Conservation (phyloP, 2,888 invertebrate genomes). For the Dryadula phaetusa region DNA sequence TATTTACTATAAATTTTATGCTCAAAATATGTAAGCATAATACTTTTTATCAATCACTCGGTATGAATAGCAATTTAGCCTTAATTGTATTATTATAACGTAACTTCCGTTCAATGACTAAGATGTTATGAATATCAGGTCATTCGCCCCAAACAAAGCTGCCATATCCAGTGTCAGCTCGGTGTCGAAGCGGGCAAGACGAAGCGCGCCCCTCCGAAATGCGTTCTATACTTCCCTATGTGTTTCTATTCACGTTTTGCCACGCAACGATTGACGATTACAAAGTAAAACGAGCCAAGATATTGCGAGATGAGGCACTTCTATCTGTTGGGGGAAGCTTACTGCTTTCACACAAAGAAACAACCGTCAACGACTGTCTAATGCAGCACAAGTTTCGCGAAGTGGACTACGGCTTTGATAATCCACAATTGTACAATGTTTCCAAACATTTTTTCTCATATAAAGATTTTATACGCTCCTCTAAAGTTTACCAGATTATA, state of each 20-base stretch:
- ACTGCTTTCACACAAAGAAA: constrained; percentile 76
- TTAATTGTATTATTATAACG: background rate
- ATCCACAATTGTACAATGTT: constrained; percentile 85
- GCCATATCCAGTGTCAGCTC: constrained; percentile 39
- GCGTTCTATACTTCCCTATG: constrained; percentile 43
- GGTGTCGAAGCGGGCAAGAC: constrained; percentile 36
- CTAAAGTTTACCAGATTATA: constrained; percentile 87
- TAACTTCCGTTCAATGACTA: constrained; percentile 7
- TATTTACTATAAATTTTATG: background rate
- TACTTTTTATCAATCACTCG: background rate
- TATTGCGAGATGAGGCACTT: constrained; percentile 77
- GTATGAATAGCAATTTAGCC: background rate
- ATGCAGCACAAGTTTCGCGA: constrained; percentile 84
- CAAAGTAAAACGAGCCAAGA: constrained; percentile 62
- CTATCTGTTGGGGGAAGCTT: constrained; percentile 80
- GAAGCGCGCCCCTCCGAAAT: constrained; percentile 41
- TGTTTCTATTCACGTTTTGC: constrained; percentile 48
- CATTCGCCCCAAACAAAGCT: constrained; percentile 35
- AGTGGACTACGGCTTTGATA: constrained; percentile 78
- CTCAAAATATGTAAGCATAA: background rate
- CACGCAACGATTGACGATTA: constrained; percentile 56
- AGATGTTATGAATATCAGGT: constrained; percentile 34
- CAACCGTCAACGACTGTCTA: constrained; percentile 81
- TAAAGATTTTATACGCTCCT: constrained; percentile 82
- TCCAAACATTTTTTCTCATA: constrained; percentile 87